Conservation (phyloP, 37 sponge, comb jelly and placozoan genomes). For the Halichondria panicea region DNA sequence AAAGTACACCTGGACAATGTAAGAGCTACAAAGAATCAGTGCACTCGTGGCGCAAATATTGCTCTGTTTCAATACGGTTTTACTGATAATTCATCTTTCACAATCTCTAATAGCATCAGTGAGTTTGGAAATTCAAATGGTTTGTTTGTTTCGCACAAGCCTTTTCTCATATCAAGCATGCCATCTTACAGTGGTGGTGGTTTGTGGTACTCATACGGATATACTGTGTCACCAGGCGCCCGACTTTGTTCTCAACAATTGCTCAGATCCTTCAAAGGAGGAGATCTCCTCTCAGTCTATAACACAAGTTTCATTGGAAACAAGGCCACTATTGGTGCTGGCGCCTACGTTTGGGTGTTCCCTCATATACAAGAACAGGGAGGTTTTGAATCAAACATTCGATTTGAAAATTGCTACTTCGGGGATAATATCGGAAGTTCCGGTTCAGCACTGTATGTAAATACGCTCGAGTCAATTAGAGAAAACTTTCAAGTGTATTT, state of each 20-base stretch:
- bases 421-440: not conserved
- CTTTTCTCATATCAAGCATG: too few species aligned
- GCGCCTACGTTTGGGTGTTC: too few species aligned
- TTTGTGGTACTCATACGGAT: too few species aligned
- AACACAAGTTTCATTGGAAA: not conserved
- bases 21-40: not conserved
- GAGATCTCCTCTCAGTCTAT: not conserved
- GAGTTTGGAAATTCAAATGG: not conserved
- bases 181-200: too few species aligned
- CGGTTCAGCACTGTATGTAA: constrained; percentile 3
- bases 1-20: not conserved
- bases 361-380: too few species aligned
- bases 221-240: too few species aligned
- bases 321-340: not conserved
- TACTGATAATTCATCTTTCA: not conserved
- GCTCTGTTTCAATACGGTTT: not conserved
- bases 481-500: not conserved
- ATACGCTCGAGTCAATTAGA: not conserved
- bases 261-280: too few species aligned
- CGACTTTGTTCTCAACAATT: too few species aligned
- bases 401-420: constrained; percentile 2
- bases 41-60: not conserved
- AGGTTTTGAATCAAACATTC: too few species aligned
- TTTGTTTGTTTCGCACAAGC: too few species aligned
- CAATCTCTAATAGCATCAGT: constrained; percentile 1